phyloP scores from a whole-genome alignment of 2,888 invertebrate genomes.

The Netelia fuscicornis region DNA sequence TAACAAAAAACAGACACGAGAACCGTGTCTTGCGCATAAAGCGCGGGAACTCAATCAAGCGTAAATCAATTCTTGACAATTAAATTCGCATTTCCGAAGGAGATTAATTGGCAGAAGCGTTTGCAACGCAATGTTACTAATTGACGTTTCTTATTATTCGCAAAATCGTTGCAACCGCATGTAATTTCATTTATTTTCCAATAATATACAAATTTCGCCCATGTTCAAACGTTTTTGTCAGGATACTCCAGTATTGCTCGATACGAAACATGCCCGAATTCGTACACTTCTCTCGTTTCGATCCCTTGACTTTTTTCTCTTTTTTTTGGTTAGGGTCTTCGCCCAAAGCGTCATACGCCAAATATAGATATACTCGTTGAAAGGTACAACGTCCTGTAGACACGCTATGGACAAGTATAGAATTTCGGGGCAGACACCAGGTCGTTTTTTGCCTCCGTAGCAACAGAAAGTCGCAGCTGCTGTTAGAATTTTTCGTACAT shows the following conservation, averaged over 20 bases:
- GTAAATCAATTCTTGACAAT: too few relatives aligned
- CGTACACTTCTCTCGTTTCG: background rate
- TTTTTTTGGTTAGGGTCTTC: constrained; percentile 33
- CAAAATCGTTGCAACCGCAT: too few relatives aligned
- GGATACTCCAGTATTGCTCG: background rate
- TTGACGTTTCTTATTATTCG: too few relatives aligned
- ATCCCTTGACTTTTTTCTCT: background rate
- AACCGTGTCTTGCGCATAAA: background rate
- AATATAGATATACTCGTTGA: constrained; percentile 37
- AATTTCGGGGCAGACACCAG: constrained; percentile 45
- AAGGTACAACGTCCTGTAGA: background rate
- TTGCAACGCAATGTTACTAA: too few relatives aligned
- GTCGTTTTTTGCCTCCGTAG: constrained; percentile 11
- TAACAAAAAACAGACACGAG: constrained; percentile 7
- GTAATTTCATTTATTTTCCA: too few relatives aligned
- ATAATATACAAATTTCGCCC: background rate
- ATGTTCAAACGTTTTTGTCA: background rate
- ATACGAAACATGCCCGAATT: background rate
- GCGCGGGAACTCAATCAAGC: background rate
- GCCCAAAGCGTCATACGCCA: constrained; percentile 39
- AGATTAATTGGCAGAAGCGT: too few relatives aligned
- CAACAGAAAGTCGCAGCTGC: constrained; percentile 50
- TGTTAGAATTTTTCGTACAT: constrained; percentile 37
- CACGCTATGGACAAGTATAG: constrained; percentile 41
- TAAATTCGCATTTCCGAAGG: too few relatives aligned